Evolutionary conservation across 1,140 invertebrate genomes (phyloP), one percentile per base, ranked within the genome.

Genomic region (Glossosoma conforme): DNA sequence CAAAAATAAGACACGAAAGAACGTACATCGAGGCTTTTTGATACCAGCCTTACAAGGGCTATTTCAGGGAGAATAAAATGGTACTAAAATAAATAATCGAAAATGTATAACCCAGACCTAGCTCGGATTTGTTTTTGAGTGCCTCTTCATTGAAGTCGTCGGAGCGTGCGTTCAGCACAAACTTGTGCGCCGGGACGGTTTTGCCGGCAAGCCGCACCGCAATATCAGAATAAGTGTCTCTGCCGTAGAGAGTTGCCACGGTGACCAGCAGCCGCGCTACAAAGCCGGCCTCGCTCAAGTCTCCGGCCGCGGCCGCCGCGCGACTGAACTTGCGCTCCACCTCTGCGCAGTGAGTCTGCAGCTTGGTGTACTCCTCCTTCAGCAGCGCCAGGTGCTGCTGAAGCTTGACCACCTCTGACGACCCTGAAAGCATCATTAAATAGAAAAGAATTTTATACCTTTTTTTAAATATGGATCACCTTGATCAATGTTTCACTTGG

Each of bases 291-390:
- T 77, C 73, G 49, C 68, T 70, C 9, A 75, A 60, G 52, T 77
- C 72, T 2, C 69, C 67, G 45, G 70, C 68, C 6, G 73, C 73
- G 2, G 80, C 75, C 10, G 86, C 83, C 45, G 82, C 78, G 21
- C 86, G 74, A 40, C 87, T 86, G 64, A 89, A 91, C 65, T 92
- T 90, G 51, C 82, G 80, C 66, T 96, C 88, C 4, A 95, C 65
- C 58, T 93, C 89, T 3, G 79, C 78, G 63, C 89, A 85, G 52
- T 83, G 80, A n/a, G 79, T 79, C 64, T 94, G 90, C 11, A 97
- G 74, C 69, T 93, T 93, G 1, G 90, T 83, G 72, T 96, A 96
- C 66, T 97, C 91, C 60, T 94, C 87, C 63, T 91, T 83, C 30
- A 97, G 71, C 40, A 97, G 73, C 30, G 81, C 69, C 55, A 97